phyloP scores from a whole-genome alignment of 2,888 invertebrate genomes.

The Xestia xanthographa region DNA sequence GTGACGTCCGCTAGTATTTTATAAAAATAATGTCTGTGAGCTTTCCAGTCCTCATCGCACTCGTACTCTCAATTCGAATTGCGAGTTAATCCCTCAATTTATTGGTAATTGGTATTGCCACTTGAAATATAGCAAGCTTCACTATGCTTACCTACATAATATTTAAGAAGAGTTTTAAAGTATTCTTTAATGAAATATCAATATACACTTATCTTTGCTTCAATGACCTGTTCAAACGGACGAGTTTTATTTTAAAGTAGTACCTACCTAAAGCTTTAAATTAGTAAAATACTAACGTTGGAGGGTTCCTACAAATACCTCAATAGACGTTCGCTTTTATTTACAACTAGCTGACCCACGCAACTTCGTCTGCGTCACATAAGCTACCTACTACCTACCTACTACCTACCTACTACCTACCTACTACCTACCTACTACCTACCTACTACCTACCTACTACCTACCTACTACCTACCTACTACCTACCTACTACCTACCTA shows the following conservation, averaged over 20 bases:
- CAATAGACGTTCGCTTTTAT: neutral
- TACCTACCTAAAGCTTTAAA: too few relatives aligned
- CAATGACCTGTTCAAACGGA: neutral
- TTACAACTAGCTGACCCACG: too few relatives aligned
- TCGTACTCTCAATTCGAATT: neutral
- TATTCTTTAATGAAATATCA: neutral
- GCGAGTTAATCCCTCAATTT: neutral
- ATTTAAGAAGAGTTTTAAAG: neutral
- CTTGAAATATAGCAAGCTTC: neutral
- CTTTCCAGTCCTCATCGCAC: neutral
- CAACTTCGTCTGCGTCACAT: too few relatives aligned
- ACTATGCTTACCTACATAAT: neutral
- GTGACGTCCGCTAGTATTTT: too few relatives aligned
- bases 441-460: too few relatives aligned
- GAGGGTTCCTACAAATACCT: neutral
- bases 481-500: too few relatives aligned
- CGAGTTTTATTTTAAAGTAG: constrained; percentile 3
- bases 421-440: too few relatives aligned
- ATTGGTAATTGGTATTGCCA: neutral
- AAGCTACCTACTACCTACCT: too few relatives aligned
- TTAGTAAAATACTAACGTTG: neutral
- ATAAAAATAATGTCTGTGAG: too few relatives aligned
- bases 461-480: too few relatives aligned
- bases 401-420: too few relatives aligned
- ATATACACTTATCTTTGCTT: constrained; percentile 2